Base-by-base conservation (phyloP, 1,140 invertebrate genomes). In the Rhagoletis pomonella region DNA sequence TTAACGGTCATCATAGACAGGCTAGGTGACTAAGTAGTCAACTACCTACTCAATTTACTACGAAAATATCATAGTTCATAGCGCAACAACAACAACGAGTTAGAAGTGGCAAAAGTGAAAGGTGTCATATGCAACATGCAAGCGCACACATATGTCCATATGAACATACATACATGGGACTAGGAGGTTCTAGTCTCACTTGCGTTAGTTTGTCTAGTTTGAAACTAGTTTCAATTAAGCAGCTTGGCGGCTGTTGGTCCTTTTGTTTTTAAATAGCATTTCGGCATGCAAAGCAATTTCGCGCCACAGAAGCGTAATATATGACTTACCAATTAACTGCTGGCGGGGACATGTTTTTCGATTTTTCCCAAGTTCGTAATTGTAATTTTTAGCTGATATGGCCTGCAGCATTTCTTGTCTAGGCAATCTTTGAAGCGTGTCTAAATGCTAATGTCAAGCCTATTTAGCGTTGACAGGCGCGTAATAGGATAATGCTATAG, bases 211-310 rank as follows among this genome's bases (percentile, higher is more conserved):
- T 81, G 73, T 81, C 73, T 81, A 73, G 44, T 73, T 17, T 14
- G 14, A 47, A 73, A 73, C 67, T 73, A 81, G 73, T 81, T 81
- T 81, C 73, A 81, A 50, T 81, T 81, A 81, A 81, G 42, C 73
- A 81, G 73, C 73, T 81, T 17, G 50, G n/a, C 17, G 73, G 19
- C 73, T 81, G 73, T 81, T 81, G 73, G 73, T 81, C 47, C 73
- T 81, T 55, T 17, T 7, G 1, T 6, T 6, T 77, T 55, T 81
- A 17, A 81, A 81, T 81, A 19, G 19, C 73, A 81, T 50, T 81
- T 81, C 73, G 19, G 73, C 73, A 81, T 81, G 73, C 73, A 81
- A 81, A 81, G 73, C 73, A 81, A 81, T 81, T 81, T 81, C 73
- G 73, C 73, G 73, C 73, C 73, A 81, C 4, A 81, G 73, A 81